Base-by-base conservation (phyloP, 2,888 invertebrate species). In the Drosophila barbarae region DNA sequence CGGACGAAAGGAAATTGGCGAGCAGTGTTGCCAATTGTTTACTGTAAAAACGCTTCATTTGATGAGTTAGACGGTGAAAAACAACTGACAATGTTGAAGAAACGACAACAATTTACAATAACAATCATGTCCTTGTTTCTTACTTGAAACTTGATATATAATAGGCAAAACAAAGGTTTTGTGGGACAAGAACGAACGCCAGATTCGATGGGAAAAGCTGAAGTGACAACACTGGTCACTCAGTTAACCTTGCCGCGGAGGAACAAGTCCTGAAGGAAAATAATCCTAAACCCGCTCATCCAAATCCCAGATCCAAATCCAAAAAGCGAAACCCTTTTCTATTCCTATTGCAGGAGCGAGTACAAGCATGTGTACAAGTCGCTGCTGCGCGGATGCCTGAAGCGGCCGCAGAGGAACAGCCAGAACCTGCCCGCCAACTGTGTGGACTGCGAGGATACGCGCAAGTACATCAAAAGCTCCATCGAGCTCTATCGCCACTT, bases 401-500 rank as follows among this genome's bases (percentile, higher is more conserved):
- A 85, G 73, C 84, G 89, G 64, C 87, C 89, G 44, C 88, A 89
- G 71, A 83, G 89, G 39, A 88, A 88, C 71, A 87, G 87, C 72
- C 88, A 88, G 61, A 87, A 89, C 64, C 68, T 88, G 63, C 86
- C 88, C 57, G 86, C 84, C 52, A 88, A 88, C 76, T 89, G 89
- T 66, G 82, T 85, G 57, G 88, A 88, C 64, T 89, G 88, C 66
- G 89, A 89, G 75, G 88, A 88, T 58, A 88, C 88, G n/a, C 80
- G 88, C 52, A 89, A 89, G 71, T 89, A 88, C 72, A 88, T 89
- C 10, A 88, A 88, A 64, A 88, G 81, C 56, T 89, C 88, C 38
- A 89, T 89, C 32, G 87, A 89, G 71, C 71, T 89, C 38, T 89
- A 87, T 74, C 89, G 88, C 60, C 89, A 89, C 66, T 88, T 89